Evolutionary conservation across 2,797 vertebrate species (phyloP).

Genomic region (Coilia nasus): DNA sequence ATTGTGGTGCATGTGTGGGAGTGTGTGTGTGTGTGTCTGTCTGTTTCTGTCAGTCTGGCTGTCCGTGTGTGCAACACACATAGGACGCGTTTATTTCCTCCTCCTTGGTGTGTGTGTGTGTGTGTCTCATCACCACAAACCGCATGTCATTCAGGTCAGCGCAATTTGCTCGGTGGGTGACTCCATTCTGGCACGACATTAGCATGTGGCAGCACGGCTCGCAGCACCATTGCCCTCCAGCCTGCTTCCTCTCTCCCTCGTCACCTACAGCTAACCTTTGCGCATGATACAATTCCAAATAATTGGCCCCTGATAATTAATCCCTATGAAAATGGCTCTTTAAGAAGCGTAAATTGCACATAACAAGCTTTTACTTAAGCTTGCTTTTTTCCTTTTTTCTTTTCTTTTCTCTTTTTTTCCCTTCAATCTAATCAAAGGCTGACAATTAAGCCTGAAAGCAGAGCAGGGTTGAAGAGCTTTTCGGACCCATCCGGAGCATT

Average conservation of each 20-base stretch:
- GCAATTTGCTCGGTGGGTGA: conserved; percentile 61
- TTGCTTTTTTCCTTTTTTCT: conserved; percentile 42
- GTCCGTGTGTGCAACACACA: too few species aligned
- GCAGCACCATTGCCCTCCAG: conserved; percentile 50
- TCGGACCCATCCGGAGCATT: conserved; percentile 41
- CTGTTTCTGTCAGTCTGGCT: not conserved
- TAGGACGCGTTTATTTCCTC: too few species aligned
- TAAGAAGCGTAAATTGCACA: conserved; percentile 62
- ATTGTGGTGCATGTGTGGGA: not conserved
- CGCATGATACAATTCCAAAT: conserved; percentile 63
- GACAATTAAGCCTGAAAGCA: conserved; percentile 52
- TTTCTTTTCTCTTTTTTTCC: not conserved
- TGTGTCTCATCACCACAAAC: conserved; percentile 50
- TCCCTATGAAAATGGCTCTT: conserved; percentile 59
- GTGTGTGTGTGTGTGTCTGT: not conserved
- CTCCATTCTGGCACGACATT: conserved; percentile 63
- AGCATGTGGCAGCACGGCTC: conserved; percentile 52
- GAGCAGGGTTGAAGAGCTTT: conserved; percentile 37
- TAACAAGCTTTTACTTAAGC: conserved; percentile 60
- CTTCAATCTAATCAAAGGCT: conserved; percentile 54
- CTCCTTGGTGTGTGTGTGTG: too few species aligned
- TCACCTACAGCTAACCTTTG: conserved; percentile 63
- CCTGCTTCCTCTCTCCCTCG: conserved; percentile 54
- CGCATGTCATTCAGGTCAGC: conserved; percentile 59
- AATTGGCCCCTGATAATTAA: conserved; percentile 66